Conservation (phyloP, 2,888 invertebrate genomes). For the Tridacna crocea region DNA sequence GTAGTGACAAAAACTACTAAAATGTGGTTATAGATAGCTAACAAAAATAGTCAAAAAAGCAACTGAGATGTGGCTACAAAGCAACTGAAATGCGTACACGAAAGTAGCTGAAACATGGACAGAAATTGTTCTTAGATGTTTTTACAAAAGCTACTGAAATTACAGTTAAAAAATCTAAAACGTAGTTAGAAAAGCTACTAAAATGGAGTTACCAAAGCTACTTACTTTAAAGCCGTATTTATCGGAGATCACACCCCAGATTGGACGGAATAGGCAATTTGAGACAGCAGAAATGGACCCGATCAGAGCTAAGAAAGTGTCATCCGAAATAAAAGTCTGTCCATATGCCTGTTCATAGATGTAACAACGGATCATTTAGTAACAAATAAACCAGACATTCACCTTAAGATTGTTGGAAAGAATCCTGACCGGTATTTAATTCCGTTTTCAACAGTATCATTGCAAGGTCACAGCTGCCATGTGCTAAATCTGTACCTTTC, state of each 20-base stretch:
- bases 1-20: too few species aligned
- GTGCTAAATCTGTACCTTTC: too few species aligned
- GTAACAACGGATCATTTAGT: not conserved
- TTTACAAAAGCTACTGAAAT: not conserved
- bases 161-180: not conserved
- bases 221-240: constrained; percentile 7
- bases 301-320: not conserved
- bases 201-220: not conserved
- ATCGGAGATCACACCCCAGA: constrained; percentile 1
- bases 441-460: too few species aligned
- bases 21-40: too few species aligned
- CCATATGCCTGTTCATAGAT: not conserved
- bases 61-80: too few species aligned
- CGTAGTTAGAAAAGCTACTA: not conserved
- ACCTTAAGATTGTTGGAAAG: too few species aligned
- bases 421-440: too few species aligned
- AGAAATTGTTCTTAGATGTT: not conserved
- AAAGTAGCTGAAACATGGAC: too few species aligned
- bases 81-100: too few species aligned
- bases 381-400: too few species aligned
- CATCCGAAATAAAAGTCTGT: not conserved
- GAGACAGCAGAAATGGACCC: not conserved
- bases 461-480: too few species aligned
- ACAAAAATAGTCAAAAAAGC: too few species aligned
- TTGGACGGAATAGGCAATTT: constrained; percentile 2